Evolutionary conservation across 2,888 invertebrate genomes (phyloP), one percentile per base, ranked within the genome.

Genomic region (Amblyjoppa fuscipennis): DNA sequence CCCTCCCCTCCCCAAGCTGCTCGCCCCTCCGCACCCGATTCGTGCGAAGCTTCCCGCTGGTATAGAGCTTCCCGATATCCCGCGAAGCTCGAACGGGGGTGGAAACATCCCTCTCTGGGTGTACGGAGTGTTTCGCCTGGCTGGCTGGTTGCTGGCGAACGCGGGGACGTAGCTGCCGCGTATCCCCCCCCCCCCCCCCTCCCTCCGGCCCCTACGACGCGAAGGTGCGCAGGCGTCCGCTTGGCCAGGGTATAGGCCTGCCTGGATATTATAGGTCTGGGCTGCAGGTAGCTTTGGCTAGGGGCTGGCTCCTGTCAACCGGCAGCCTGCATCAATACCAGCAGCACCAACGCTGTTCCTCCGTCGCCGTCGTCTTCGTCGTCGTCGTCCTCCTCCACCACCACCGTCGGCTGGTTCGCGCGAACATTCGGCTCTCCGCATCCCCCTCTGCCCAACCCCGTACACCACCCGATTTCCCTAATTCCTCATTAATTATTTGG

Each of bases 211-310:
- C 59, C 38, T 45, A 59, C 64, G 59, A 38, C 74, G 51, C 66
- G 79, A 81, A 59, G 70, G 66, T 89, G 90, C 91, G 92, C 88
- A 89, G 91, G 92, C 92, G 92, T 89, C 89, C 89, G 90, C 91
- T 89, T 91, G 93, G 91, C 93, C 93, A 93, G 93, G 93, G 92
- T 92, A 91, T 92, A 92, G 91, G 91, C 91, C 91, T 92, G 87
- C 84, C 88, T 90, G 90, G 90, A 90, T 91, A 90, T 90, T 87
- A 87, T 88, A 87, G 91, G 90, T 91, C 92, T 92, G 92, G 92
- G 91, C 92, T 92, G 92, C 92, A 92, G 92, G 92, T 92, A 91
- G 91, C 91, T 90, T 87, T 87, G 87, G 89, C 90, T 90, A 90
- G 91, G 88, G 89, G 89, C 84, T 82, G 85, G 81, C 78, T 89